phyloP scores from a whole-genome alignment of 2,888 invertebrate species.

The Oxystoma pomonae region DNA sequence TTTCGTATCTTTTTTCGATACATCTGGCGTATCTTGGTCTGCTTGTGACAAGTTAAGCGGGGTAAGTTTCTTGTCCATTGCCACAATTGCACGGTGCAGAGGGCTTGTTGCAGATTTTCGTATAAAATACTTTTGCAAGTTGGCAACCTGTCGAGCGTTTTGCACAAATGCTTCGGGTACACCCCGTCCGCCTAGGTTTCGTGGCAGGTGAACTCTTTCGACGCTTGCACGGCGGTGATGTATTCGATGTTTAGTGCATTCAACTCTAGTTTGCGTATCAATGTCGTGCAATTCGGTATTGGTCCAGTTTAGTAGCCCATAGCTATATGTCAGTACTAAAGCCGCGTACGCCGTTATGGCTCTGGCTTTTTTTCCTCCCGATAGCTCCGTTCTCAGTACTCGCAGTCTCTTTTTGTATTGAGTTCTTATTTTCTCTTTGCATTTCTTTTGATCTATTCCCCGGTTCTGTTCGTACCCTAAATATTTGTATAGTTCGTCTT shows the following conservation, averaged over 20 bases:
- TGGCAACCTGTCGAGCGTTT: background rate
- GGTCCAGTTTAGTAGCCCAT: background rate
- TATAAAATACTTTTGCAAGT: background rate
- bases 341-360: background rate
- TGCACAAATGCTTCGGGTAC: background rate
- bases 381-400: background rate
- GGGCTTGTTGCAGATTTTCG: background rate
- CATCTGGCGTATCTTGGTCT: background rate
- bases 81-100: background rate
- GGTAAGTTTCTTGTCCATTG: background rate
- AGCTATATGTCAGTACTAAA: constrained; percentile 1
- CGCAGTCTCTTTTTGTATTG: background rate
- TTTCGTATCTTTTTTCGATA: background rate
- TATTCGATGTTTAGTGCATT: background rate
- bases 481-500: background rate
- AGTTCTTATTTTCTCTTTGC: constrained; percentile 1
- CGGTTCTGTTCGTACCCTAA: background rate
- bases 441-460: background rate
- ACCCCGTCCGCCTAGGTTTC: background rate
- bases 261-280: background rate
- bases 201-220: background rate
- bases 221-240: background rate
- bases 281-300: background rate
- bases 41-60: background rate
- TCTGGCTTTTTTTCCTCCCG: background rate